A percentile compares a stretch with the other conserved stretches of the same genome.
Conservation (phyloP, 2,888 invertebrate species). For the Eupithecia abbreviata region DNA sequence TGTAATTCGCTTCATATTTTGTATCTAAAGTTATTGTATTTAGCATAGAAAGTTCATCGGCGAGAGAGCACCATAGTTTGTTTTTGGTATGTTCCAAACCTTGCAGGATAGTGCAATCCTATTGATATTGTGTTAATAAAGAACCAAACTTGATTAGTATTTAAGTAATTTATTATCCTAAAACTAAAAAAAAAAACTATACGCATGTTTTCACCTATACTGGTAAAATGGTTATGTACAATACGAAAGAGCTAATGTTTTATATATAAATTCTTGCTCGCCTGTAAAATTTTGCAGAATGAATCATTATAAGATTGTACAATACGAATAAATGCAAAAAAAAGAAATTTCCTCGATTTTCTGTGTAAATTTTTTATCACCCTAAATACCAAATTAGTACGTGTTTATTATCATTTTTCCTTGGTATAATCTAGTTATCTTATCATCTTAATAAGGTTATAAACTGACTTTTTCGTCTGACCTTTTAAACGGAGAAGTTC, state of each 20-base stretch:
- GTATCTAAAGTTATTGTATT: conserved; percentile 71
- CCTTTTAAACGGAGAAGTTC: background rate
- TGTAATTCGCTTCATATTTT: conserved; percentile 78
- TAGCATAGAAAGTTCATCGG: conserved; percentile 84
- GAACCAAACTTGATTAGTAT: conserved; percentile 84
- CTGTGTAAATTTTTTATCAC: conserved; percentile 53
- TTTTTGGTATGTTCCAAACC: conserved; percentile 80
- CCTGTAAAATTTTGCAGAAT: conserved; percentile 85
- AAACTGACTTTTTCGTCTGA: background rate
- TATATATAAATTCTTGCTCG: conserved; percentile 85
- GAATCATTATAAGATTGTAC: conserved; percentile 84
- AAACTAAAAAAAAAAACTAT: conserved; percentile 81
- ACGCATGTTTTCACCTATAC: conserved; percentile 85
- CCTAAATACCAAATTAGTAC: background rate
- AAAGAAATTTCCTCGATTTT: conserved; percentile 82
- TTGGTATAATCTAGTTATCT: no score
- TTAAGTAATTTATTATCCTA: conserved; percentile 85
- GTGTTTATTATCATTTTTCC: no score
- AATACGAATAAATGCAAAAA: conserved; percentile 84
- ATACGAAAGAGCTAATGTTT: conserved; percentile 84
- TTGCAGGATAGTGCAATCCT: conserved; percentile 83
- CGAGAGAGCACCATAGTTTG: conserved; percentile 79
- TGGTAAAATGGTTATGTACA: conserved; percentile 84
- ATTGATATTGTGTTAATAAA: conserved; percentile 84
- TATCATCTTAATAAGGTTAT: background rate